A percentile compares a stretch with the other conserved stretches of the same genome.
These are phyloP conservation scores for Drosophila picticornis DNA, from an alignment of 2,888 invertebrate genomes.

Conservation along the genomic window DNA sequence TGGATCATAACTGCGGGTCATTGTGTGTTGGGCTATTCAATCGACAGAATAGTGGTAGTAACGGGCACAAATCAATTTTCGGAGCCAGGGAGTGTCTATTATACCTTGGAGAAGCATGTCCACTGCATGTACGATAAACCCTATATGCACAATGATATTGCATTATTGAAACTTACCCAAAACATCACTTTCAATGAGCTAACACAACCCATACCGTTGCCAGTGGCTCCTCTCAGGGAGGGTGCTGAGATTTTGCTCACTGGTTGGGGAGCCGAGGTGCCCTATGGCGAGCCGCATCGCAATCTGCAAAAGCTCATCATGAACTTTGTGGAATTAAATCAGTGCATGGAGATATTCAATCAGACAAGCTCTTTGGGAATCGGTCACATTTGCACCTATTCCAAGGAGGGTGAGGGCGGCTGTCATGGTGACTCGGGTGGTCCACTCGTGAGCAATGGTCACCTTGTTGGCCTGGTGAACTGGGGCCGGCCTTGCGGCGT, in stretches of 20 bases:
- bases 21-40: slow-evolving; percentile 59
- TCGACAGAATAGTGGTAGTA: slow-evolving; percentile 51
- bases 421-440: slow-evolving; percentile 80
- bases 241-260: slow-evolving; percentile 86
- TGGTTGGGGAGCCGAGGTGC: slow-evolving; percentile 87
- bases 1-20: slow-evolving; percentile 81
- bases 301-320: slow-evolving; percentile 87
- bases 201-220: slow-evolving; percentile 86
- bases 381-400: slow-evolving; percentile 87
- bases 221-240: slow-evolving; percentile 62
- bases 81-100: slow-evolving; percentile 56
- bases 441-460: slow-evolving; percentile 64
- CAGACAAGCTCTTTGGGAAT: slow-evolving; percentile 85
- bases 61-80: slow-evolving; percentile 69
- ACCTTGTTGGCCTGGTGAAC: slow-evolving; percentile 76
- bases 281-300: slow-evolving; percentile 85
- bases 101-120: slow-evolving; percentile 43
- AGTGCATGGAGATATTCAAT: slow-evolving; percentile 86
- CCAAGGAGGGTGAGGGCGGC: slow-evolving; percentile 86
- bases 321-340: slow-evolving; percentile 86
- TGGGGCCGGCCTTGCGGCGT: slow-evolving; percentile 80
- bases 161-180: slow-evolving; percentile 87
- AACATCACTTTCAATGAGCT: slow-evolving; percentile 86
- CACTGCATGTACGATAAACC: slow-evolving; percentile 73
- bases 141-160: slow-evolving; percentile 87